These are phyloP conservation scores for Plotosus lineatus DNA, from an alignment of 2,113 vertebrate species.

Conservation along the genomic window DNA sequence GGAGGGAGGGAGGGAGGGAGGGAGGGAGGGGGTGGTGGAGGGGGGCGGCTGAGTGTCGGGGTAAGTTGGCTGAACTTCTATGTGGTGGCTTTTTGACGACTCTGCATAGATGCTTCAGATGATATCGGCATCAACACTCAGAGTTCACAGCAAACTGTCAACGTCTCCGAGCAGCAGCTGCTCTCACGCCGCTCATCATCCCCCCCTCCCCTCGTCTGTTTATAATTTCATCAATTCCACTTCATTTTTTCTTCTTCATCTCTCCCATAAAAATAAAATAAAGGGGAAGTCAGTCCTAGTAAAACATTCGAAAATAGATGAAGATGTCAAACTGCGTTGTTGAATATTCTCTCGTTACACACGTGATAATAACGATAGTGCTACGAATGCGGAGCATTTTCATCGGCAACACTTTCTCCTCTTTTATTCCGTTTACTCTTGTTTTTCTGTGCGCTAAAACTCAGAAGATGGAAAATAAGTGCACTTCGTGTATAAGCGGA, in stretches of 20 bases:
- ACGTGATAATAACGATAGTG: not conserved
- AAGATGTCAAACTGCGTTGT: not conserved
- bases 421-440: not conserved
- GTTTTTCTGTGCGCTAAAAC: not conserved
- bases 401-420: no score
- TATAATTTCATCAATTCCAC: not conserved
- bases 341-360: not conserved
- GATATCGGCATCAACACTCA: constrained; percentile 54
- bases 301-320: not conserved
- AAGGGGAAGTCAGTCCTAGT: not conserved
- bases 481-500: not conserved
- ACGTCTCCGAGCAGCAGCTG: constrained; percentile 50
- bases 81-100: constrained; percentile 55
- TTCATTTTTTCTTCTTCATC: not conserved
- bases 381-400: not conserved
- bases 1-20: not conserved
- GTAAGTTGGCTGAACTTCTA: constrained; percentile 55
- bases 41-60: constrained; percentile 28
- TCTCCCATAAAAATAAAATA: not conserved
- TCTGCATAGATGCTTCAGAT: constrained; percentile 54
- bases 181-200: constrained; percentile 31
- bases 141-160: constrained; percentile 51
- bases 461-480: not conserved
- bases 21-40: not conserved
- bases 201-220: constrained; percentile 5